A percentile compares a stretch with the other conserved stretches of the same genome.
Evolutionary conservation across 2,797 vertebrate species (phyloP).

Genomic region (Liasis olivaceus): DNA sequence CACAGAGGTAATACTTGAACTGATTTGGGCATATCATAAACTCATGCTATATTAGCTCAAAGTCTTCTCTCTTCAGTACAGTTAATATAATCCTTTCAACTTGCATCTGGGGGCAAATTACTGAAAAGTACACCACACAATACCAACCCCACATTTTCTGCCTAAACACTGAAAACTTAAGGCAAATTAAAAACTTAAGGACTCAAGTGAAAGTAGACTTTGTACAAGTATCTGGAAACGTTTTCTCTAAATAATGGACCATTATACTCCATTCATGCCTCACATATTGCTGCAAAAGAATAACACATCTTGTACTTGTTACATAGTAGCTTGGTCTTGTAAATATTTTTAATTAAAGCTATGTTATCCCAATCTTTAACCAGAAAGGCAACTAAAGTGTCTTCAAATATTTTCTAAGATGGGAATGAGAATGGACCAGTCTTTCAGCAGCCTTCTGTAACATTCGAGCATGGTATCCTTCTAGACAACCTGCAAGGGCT

Average conservation of each 20-base stretch:
- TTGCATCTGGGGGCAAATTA: background rate
- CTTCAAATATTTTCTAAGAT: background rate
- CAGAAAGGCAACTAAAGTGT: background rate
- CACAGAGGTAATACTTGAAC: fast-evolving
- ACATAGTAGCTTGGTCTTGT: background rate
- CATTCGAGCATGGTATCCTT: too few relatives aligned
- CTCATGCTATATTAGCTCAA: background rate
- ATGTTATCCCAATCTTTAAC: too few relatives aligned
- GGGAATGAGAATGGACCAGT: too few relatives aligned
- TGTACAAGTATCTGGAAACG: background rate
- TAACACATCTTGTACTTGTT: background rate
- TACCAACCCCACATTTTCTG: background rate
- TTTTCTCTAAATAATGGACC: background rate
- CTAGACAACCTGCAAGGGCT: too few relatives aligned
- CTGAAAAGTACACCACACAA: background rate
- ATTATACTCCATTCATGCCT: background rate
- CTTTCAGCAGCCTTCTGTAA: too few relatives aligned
- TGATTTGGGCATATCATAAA: background rate
- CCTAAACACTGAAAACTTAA: background rate
- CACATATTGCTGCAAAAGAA: background rate
- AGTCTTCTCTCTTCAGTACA: background rate
- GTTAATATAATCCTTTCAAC: background rate
- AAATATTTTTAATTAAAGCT: background rate
- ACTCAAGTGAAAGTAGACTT: background rate
- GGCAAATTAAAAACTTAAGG: background rate